Base-by-base conservation (phyloP, 2,113 vertebrate species). In the Pluvialis apricaria region DNA sequence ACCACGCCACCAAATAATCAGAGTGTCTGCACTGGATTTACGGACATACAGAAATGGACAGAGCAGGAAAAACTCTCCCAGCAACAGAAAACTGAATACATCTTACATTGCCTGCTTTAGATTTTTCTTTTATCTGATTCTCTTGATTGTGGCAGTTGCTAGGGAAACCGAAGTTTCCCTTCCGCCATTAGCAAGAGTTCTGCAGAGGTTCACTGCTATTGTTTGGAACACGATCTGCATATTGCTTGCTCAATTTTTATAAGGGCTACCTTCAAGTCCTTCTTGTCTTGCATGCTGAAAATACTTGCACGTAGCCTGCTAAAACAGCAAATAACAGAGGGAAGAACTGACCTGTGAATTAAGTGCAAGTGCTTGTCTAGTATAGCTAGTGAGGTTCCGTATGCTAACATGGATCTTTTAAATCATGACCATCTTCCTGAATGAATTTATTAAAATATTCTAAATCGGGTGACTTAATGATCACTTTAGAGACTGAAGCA, bases 121-220 rank as follows among this genome's bases (percentile, higher is more conserved):
- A 44, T 72, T 76, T 78, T 88, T 64, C 72, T 94, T 91, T 47
- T 69, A n/a, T 68, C 62, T 49, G 52, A 82, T 83, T 83, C 72
- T 89, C 70, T 79, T 91, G 66, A 91, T 82, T 92, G 89, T 85
- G 62, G 70, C 89, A 91, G 96, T 96, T 95, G 78, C 94, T 64
- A 94, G 18, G 95, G 96, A 94, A 94, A 96, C 92, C n/a, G 42
- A 95, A 95, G 61, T 72, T 92, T 91, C 29, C 51, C 29, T 89
- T 90, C 75, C 5, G 1, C 58, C 55, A 91, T 75, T 51, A 96
- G 51, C 34, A 91, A 81, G 73, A 89, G 51, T 68, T 91, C 52
- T 82, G 65, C 49, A 75, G 79, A 94, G 11, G 77, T 52, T 71
- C 25, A 42, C 15, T 66, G 20, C 76, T 80, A 70, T 6, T 81